Evolutionary conservation across 1,140 invertebrate species (phyloP), one percentile per base, ranked within the genome.

Genomic region (Medauroidea extradentata): DNA sequence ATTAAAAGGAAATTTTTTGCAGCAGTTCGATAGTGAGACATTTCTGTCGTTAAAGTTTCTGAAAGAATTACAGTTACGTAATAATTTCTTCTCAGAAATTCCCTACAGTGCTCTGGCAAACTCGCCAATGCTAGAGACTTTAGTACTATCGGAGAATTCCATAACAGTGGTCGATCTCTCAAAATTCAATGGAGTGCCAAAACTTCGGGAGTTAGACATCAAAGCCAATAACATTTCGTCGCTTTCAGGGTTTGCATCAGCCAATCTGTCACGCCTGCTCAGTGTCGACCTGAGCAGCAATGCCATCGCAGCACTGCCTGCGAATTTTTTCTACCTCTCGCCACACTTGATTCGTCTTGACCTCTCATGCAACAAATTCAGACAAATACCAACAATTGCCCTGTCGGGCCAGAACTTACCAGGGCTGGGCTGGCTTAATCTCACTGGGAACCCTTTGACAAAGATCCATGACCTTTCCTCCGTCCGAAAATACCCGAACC

Each of bases 361-460:
- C 70, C 72, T 95, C 21, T 89, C 91, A 0, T 80, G 80, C 52
- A 96, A 96, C 77, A 81, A 83, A 44, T 91, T 96, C 59, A 81
- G 83, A 55, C 84, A 91, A 67, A 87, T 94, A 54, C 92, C 92
- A 2, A 88, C 87, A 11, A 82, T 85, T 1, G 85, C 89, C 0
- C 68, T 94, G 13, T 88, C 90, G 1, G 85, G 88, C 54, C 80
- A 83, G 23, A 86, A 89, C 39, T 73, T 92, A 14, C 85, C 88
- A 0, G 80, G 81, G 2, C 67, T 94, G 0, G 81, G 80, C 1
- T 87, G 85, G 78, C 72, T 96, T 1, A 92, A 93, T 68, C 75
- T 95, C 27, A 91, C 89, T 3, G 83, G 82, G 1, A 96, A 96
- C 76, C 88, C 91, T 0, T 75, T 95, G 44, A 77, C 82, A 1